Conservation (phyloP, 2,113 vertebrate genomes). For the Lutjanus erythropterus region DNA sequence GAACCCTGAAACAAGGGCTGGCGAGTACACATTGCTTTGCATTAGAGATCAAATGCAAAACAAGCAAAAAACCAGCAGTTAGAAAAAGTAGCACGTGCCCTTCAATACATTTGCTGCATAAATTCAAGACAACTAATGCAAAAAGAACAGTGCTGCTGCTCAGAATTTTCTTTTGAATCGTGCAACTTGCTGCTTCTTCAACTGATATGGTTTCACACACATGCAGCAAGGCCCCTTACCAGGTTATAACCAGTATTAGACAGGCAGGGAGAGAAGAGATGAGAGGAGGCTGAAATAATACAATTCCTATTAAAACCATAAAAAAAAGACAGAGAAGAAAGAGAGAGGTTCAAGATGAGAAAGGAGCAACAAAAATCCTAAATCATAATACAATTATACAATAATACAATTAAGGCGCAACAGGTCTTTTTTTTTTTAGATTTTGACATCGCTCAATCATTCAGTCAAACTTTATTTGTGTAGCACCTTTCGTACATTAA, state of each 20-base stretch:
- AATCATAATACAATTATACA: background rate
- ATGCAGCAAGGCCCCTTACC: slow-evolving; percentile 76
- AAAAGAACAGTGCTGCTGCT: background rate
- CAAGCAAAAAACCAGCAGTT: background rate
- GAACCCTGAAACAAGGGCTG: background rate
- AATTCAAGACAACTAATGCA: background rate
- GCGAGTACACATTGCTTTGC: background rate
- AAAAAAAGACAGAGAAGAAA: slow-evolving; percentile 31
- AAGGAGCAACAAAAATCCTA: background rate
- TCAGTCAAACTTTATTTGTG: no score
- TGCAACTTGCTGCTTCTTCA: slow-evolving; percentile 1
- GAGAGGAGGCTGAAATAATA: slow-evolving; percentile 47
- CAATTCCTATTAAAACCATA: slow-evolving; percentile 21
- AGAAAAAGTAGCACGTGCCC: background rate
- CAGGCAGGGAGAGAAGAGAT: slow-evolving; percentile 49
- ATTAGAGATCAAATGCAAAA: background rate
- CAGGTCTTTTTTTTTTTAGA: background rate
- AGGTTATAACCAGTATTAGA: slow-evolving; percentile 55
- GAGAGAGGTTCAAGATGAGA: slow-evolving; percentile 9
- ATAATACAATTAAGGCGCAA: background rate
- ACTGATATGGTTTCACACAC: slow-evolving; percentile 19
- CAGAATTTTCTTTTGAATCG: background rate
- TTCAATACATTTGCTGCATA: background rate
- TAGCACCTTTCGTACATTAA: no score
- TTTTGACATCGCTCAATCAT: no score